phyloP scores from a whole-genome alignment of 2,113 vertebrate genomes.

The Myiozetetes cayanensis region DNA sequence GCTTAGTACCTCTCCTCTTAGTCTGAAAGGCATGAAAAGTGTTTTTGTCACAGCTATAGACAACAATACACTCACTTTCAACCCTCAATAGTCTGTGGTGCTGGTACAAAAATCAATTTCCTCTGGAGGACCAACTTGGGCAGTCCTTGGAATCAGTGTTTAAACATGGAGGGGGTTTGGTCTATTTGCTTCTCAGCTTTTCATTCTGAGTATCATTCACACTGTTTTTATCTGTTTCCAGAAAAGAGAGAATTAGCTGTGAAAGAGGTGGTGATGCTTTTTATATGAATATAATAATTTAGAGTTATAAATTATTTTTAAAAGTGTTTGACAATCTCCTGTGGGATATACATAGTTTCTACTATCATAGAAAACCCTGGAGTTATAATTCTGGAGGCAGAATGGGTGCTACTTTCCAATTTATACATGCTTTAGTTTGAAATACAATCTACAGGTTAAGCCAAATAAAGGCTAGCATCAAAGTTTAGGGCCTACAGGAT shows the following conservation, averaged over 20 bases:
- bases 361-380: neutral
- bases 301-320: neutral
- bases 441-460: neutral
- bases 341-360: neutral
- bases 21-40: neutral
- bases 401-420: neutral
- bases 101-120: constrained; percentile 21
- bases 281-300: neutral
- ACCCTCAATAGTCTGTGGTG: neutral
- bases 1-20: neutral
- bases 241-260: neutral
- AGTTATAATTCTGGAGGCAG: neutral
- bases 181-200: neutral
- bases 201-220: neutral
- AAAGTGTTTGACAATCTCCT: neutral
- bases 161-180: rapidly evolving
- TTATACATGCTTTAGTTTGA: neutral
- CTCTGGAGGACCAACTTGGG: neutral
- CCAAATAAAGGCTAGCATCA: neutral
- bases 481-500: neutral
- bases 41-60: neutral
- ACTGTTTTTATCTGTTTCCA: neutral
- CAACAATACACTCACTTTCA: neutral
- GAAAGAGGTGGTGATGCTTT: neutral
- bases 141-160: neutral